A percentile compares a stretch with the other conserved stretches of the same genome.
phyloP scores from a whole-genome alignment of 1,140 invertebrate genomes.

The Drosophila parvula region DNA sequence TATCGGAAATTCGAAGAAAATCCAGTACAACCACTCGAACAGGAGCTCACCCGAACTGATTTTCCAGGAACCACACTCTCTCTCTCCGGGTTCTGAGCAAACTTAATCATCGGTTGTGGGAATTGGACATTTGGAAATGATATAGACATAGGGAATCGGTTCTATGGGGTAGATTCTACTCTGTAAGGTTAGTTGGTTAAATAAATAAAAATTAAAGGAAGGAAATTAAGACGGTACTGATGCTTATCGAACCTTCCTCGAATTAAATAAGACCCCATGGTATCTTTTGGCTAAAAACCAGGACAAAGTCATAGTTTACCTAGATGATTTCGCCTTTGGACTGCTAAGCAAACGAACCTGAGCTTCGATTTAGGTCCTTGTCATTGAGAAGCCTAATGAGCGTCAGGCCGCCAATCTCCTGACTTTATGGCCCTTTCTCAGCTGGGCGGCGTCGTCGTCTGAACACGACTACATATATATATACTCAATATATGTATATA shows the following conservation, averaged over 20 bases:
- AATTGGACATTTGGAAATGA: neutral
- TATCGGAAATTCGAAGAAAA: constrained; percentile 27
- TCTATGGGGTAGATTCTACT: no score
- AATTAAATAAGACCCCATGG: no score
- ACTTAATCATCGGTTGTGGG: constrained; percentile 7
- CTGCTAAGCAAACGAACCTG: constrained; percentile 11
- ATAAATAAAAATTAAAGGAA: no score
- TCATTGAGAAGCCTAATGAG: constrained; percentile 45
- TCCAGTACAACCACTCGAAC: neutral
- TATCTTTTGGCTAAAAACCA: neutral
- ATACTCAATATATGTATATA: constrained; percentile 15
- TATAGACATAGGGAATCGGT: no score
- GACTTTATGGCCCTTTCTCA: constrained; percentile 23
- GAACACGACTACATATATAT: neutral
- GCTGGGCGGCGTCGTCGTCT: constrained; percentile 1
- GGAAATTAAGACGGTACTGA: neutral
- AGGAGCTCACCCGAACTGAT: constrained; percentile 5
- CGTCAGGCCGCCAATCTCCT: constrained; percentile 53
- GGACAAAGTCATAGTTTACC: neutral
- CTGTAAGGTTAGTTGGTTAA: no score
- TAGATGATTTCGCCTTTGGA: neutral
- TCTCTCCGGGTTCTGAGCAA: constrained; percentile 2
- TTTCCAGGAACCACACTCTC: neutral
- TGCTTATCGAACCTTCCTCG: no score
- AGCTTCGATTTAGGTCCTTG: constrained; percentile 8